A percentile compares a stretch with the other conserved stretches of the same genome.
Conservation (phyloP, 2,797 vertebrate genomes). For the Numenius phaeopus region DNA sequence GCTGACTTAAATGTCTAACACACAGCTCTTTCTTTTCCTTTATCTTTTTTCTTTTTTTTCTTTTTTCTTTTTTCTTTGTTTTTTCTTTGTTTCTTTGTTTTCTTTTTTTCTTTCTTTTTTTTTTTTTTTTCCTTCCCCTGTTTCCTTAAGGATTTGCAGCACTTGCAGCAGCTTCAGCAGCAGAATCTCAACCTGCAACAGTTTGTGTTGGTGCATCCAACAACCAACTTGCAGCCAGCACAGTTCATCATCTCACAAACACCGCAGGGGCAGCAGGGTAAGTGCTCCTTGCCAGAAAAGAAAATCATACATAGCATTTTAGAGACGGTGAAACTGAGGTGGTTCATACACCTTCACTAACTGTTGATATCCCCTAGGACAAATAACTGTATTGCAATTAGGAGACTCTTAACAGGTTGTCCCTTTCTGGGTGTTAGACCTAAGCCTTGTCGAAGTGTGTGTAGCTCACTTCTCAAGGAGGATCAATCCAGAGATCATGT, state of each 20-base stretch:
- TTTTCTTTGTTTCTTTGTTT: rapidly evolving
- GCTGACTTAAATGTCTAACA: conserved; percentile 41
- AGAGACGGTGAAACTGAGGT: not conserved
- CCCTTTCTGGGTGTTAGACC: not conserved
- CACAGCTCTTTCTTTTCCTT: conserved; percentile 4
- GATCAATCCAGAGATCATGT: not conserved
- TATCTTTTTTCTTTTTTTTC: rapidly evolving
- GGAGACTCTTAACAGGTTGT: not conserved
- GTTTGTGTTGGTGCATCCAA: conserved; percentile 97
- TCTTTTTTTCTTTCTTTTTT: rapidly evolving
- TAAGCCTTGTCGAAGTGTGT: not conserved
- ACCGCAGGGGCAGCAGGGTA: conserved; percentile 95
- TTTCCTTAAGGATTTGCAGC: conserved; percentile 85
- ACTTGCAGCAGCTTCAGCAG: conserved; percentile 92
- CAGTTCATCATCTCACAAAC: conserved; percentile 99
- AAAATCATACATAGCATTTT: not conserved
- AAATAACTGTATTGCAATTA: not conserved
- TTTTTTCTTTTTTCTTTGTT: rapidly evolving
- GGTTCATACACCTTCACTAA: not conserved
- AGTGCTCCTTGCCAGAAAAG: conserved; percentile 55
- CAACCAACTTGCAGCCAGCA: conserved; percentile 91
- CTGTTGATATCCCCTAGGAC: not conserved
- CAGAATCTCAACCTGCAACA: conserved; percentile 97
- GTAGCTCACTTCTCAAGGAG: not conserved
- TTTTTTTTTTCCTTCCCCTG: rapidly evolving